These are phyloP conservation scores for Marasmarcha lunaedactyla DNA, from an alignment of 2,888 invertebrate species.

Conservation along the genomic window DNA sequence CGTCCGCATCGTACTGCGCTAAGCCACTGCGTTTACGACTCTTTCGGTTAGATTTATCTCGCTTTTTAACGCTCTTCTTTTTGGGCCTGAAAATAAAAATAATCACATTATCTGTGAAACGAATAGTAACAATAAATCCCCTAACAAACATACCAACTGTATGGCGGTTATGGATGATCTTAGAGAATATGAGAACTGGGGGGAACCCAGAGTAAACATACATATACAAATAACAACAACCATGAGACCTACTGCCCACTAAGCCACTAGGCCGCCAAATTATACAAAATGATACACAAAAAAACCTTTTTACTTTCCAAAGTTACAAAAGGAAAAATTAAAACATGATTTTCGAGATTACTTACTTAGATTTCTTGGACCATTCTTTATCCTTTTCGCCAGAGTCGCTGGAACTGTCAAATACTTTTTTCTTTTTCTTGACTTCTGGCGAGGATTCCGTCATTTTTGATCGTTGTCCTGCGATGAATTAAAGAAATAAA, in stretches of 20 bases:
- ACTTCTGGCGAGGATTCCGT: conserved; percentile 56
- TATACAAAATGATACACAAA: too few species aligned
- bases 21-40: conserved; percentile 27
- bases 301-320: too few species aligned
- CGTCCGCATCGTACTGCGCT: conserved; percentile 48
- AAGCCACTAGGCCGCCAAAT: too few species aligned
- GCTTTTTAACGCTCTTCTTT: conserved; percentile 9
- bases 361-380: conserved; percentile 25
- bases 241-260: too few species aligned
- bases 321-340: too few species aligned
- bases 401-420: conserved; percentile 52
- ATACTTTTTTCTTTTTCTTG: conserved; percentile 56
- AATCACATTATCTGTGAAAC: conserved; percentile 13
- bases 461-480: conserved; percentile 41
- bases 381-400: conserved; percentile 44
- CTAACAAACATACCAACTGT: too few species aligned
- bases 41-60: conserved; percentile 25
- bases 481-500: background rate
- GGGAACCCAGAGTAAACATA: too few species aligned
- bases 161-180: too few species aligned
- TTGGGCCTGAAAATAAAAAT: conserved; percentile 6
- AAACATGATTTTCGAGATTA: too few species aligned
- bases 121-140: too few species aligned
- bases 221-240: too few species aligned
- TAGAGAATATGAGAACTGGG: too few species aligned